A percentile compares a stretch with the other conserved stretches of the same genome.
Evolutionary conservation across 2,797 vertebrate genomes (phyloP).

Genomic region (Arnoldichthys spilopterus): DNA sequence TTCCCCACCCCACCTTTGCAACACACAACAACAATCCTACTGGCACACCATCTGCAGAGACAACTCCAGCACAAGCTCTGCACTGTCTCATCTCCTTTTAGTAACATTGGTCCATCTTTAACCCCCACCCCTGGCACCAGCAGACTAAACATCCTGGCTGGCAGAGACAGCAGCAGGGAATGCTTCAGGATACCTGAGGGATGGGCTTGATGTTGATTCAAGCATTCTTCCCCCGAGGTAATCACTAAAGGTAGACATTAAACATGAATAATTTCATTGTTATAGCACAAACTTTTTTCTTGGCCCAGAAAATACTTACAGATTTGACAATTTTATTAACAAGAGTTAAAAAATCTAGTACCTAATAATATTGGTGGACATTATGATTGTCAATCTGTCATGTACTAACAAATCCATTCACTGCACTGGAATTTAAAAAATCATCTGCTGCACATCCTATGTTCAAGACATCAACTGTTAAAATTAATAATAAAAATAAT

Average conservation of each 20-base stretch:
- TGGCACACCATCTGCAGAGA: conserved; percentile 33
- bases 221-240: conserved; percentile 13
- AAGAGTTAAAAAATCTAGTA: no score
- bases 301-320: background rate
- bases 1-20: conserved; percentile 44
- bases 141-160: conserved; percentile 34
- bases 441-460: no score
- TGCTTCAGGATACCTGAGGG: background rate
- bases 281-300: background rate
- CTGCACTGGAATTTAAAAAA: no score
- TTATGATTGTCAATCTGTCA: no score
- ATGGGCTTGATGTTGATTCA: conserved; percentile 10
- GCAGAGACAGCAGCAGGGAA: background rate
- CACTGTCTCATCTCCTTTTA: conserved; percentile 33
- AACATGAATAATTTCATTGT: background rate
- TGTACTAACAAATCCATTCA: no score
- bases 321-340: no score
- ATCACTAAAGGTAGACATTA: background rate
- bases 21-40: conserved; percentile 34
- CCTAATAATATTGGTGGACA: no score
- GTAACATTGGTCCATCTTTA: conserved; percentile 5
- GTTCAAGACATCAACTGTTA: no score
- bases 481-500: no score
- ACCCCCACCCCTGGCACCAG: conserved; percentile 31
- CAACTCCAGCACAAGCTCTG: conserved; percentile 11